A percentile compares a stretch with the other conserved stretches of the same genome.
These are phyloP conservation scores for Aethina tumida DNA, from an alignment of 1,140 invertebrate species.

Conservation along the genomic window DNA sequence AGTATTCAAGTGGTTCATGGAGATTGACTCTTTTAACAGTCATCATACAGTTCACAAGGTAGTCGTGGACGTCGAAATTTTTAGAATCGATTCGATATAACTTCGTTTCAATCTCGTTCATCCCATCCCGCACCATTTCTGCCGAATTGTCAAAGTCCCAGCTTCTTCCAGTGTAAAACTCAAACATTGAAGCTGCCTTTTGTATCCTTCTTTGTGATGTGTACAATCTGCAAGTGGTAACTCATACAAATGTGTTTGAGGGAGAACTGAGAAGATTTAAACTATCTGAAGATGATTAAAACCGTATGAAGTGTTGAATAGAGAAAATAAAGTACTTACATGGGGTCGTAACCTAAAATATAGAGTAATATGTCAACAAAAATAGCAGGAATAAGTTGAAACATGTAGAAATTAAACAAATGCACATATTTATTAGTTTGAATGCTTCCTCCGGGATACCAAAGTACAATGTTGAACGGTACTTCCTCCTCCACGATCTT, in stretches of 20 bases:
- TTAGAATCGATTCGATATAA: constrained; percentile 34
- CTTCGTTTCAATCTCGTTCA: constrained; percentile 33
- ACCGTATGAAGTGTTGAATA: no score
- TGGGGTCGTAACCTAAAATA: constrained; percentile 42
- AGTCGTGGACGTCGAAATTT: constrained; percentile 33
- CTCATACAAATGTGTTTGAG: no score
- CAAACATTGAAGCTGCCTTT: constrained; percentile 38
- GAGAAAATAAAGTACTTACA: constrained; percentile 31
- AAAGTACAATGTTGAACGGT: constrained; percentile 37
- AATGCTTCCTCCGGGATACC: constrained; percentile 47
- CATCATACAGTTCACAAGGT: constrained; percentile 34
- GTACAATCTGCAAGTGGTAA: constrained; percentile 12
- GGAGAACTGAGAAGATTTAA: no score
- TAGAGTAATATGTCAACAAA: constrained; percentile 40
- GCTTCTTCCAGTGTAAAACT: constrained; percentile 38
- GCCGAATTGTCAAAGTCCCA: constrained; percentile 39
- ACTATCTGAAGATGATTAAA: no score
- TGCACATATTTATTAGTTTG: constrained; percentile 41
- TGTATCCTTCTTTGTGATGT: constrained; percentile 31
- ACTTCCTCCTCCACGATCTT: constrained; percentile 29
- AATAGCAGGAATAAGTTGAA: constrained; percentile 48
- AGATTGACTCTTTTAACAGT: constrained; percentile 40
- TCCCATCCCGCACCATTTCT: constrained; percentile 22
- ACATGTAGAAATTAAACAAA: constrained; percentile 42
- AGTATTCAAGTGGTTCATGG: constrained; percentile 43